phyloP scores from a whole-genome alignment of 2,113 vertebrate genomes.

The Thalassarche chlororhynchos region DNA sequence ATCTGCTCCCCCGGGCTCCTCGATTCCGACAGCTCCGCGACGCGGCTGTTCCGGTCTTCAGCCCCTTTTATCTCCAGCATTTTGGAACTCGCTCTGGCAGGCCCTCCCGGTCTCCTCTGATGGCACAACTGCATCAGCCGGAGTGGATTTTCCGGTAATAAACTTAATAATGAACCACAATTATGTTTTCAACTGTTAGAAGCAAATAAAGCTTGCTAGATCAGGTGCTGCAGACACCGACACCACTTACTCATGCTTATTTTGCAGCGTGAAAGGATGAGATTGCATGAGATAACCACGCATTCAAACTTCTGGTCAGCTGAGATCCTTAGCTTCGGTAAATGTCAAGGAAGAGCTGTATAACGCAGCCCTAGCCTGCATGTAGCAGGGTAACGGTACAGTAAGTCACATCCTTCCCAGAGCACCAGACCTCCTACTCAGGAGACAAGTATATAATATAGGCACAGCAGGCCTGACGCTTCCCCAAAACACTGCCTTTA shows the following conservation, averaged over 20 bases:
- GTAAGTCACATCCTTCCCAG: background rate
- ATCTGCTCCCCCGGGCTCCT: background rate
- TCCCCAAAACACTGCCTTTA: background rate
- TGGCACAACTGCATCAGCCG: background rate
- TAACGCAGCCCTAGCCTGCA: background rate
- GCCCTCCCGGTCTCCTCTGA: background rate
- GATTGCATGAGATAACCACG: background rate
- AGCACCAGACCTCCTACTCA: background rate
- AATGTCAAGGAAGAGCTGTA: background rate
- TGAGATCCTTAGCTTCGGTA: background rate
- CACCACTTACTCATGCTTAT: rapidly evolving
- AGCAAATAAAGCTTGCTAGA: background rate
- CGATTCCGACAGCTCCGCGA: rapidly evolving
- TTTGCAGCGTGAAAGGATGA: background rate
- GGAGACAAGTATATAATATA: background rate
- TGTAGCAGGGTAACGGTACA: background rate
- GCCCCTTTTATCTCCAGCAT: rapidly evolving
- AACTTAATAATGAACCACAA: background rate
- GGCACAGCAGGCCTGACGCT: background rate
- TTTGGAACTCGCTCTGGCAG: background rate
- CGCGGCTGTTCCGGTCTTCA: rapidly evolving
- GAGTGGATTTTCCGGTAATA: background rate
- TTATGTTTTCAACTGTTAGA: rapidly evolving
- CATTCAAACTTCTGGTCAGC: background rate
- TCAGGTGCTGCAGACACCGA: rapidly evolving